Conservation (phyloP, 2,113 vertebrate genomes). For the Mormyrus lacerda region DNA sequence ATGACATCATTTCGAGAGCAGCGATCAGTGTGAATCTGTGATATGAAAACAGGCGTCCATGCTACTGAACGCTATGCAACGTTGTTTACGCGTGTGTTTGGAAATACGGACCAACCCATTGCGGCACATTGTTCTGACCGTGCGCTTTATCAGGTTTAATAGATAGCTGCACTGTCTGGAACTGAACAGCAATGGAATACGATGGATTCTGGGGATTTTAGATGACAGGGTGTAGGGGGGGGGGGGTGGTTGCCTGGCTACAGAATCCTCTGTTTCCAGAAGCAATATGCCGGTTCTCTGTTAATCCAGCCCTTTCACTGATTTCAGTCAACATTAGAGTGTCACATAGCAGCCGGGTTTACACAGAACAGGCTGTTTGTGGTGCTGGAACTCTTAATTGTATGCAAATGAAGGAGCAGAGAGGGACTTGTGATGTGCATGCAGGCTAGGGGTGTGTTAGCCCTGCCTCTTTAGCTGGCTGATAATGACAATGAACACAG, state of each 20-base stretch:
- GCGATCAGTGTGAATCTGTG: not conserved
- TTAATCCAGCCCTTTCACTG: not conserved
- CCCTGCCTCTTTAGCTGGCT: not conserved
- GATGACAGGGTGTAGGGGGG: conserved; percentile 9
- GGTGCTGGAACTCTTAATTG: not conserved
- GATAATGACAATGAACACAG: not conserved
- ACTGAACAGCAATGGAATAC: conserved; percentile 2
- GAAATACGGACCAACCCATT: not conserved
- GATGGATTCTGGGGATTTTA: conserved; percentile 24
- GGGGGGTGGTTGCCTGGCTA: conserved; percentile 25
- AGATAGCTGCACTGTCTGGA: not conserved
- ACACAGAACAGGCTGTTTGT: not conserved
- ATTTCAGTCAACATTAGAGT: conserved; percentile 7
- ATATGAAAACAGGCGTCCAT: not conserved
- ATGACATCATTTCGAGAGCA: not conserved
- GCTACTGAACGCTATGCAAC: no score
- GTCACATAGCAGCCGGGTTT: not conserved
- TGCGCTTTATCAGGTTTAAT: not conserved
- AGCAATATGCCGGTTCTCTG: conserved; percentile 10
- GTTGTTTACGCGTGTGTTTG: not conserved
- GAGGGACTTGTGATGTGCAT: not conserved
- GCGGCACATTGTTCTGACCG: not conserved
- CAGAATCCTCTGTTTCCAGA: conserved; percentile 12
- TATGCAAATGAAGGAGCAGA: not conserved
- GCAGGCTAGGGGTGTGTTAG: not conserved